Evolutionary conservation across 2,113 vertebrate genomes (phyloP).

Genomic region (Vanacampus margaritifer): DNA sequence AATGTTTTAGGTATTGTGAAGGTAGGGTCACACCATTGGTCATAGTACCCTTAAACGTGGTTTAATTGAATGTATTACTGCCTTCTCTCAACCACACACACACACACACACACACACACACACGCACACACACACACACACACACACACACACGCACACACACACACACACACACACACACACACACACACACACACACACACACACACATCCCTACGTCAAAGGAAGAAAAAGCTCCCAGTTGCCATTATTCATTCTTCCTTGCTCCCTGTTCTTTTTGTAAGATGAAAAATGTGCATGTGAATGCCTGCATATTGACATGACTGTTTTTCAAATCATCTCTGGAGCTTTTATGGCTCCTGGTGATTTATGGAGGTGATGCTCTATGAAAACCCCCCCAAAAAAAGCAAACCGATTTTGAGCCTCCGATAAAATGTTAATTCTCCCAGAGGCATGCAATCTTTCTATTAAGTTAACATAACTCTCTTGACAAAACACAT

Average conservation of each 20-base stretch:
- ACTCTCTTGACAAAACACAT: too few species aligned
- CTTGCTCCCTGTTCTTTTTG: neutral
- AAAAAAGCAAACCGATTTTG: constrained; percentile 15
- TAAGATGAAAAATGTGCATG: neutral
- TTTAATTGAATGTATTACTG: too few species aligned
- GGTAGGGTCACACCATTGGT: neutral
- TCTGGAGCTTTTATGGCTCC: neutral
- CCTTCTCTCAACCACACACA: too few species aligned
- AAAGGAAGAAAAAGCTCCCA: neutral
- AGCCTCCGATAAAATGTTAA: constrained; percentile 19
- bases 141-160: too few species aligned
- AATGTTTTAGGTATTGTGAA: neutral
- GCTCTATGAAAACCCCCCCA: neutral
- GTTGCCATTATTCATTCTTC: constrained; percentile 18
- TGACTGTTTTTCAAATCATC: neutral
- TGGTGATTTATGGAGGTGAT: constrained; percentile 3
- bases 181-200: too few species aligned
- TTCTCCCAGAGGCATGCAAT: constrained; percentile 15
- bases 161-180: too few species aligned
- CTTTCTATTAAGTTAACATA: neutral
- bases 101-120: too few species aligned
- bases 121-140: too few species aligned
- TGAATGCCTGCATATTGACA: neutral
- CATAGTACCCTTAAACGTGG: too few species aligned
- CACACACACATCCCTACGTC: too few species aligned